Conservation (phyloP, 2,888 invertebrate species). For the Gibbula magus region DNA sequence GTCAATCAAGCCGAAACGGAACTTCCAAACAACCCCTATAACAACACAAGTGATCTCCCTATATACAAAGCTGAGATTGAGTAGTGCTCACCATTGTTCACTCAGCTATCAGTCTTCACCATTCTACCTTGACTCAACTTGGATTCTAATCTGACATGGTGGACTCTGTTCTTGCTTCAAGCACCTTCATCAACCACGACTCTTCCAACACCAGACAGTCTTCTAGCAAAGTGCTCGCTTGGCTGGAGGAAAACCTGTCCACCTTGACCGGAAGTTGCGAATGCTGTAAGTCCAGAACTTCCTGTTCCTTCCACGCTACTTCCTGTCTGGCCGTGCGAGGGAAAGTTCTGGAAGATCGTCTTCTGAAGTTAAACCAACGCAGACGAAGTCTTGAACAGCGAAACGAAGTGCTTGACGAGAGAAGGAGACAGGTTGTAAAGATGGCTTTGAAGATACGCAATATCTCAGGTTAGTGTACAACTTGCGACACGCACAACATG, state of each 20-base stretch:
- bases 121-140: too few relatives aligned
- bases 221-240: not conserved
- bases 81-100: too few relatives aligned
- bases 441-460: not conserved
- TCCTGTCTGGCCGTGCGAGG: not conserved
- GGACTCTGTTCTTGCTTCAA: too few relatives aligned
- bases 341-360: not conserved
- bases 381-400: not conserved
- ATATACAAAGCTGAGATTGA: too few relatives aligned
- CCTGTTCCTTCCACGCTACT: not conserved
- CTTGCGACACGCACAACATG: too few relatives aligned
- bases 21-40: too few relatives aligned
- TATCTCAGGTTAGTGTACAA: not conserved
- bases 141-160: too few relatives aligned
- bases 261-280: not conserved
- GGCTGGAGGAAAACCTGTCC: not conserved
- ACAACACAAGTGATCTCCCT: too few relatives aligned
- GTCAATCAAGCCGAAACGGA: too few relatives aligned
- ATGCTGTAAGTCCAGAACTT: not conserved
- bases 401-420: not conserved
- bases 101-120: too few relatives aligned
- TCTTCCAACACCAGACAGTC: not conserved
- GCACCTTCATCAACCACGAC: too few relatives aligned
- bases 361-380: not conserved
- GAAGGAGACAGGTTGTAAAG: not conserved